Percentiles rank a stretch among this genome's conserved stretches.
Conservation (phyloP, 2,888 invertebrate genomes). For the Monoplex corrugatus region DNA sequence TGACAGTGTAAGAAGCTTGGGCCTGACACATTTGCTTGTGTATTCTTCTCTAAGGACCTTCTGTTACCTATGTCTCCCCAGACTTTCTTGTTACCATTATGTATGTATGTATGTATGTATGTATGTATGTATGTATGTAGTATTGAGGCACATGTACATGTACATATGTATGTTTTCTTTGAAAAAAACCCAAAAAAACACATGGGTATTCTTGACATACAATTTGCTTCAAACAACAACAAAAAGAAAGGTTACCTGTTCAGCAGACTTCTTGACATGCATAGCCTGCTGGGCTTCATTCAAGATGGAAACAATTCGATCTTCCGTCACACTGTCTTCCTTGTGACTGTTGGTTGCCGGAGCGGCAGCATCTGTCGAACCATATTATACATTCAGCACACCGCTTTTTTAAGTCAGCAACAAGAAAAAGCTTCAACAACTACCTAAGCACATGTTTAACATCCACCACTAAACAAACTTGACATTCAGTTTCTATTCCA, state of each 20-base stretch:
- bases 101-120: not conserved
- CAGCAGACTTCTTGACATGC: conserved; percentile 80
- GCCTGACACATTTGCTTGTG: too few relatives aligned
- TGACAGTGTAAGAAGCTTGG: too few relatives aligned
- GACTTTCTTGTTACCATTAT: too few relatives aligned
- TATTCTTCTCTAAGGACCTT: too few relatives aligned
- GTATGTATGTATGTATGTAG: not conserved
- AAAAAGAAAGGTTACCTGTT: conserved; percentile 70
- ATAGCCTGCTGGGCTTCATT: conserved; percentile 95
- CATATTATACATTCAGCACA: not conserved
- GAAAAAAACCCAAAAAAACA: not conserved
- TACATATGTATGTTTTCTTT: not conserved
- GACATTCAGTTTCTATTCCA: too few relatives aligned
- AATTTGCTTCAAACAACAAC: not conserved
- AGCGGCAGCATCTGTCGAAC: conserved; percentile 72
- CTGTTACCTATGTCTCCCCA: too few relatives aligned
- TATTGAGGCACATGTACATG: too few relatives aligned
- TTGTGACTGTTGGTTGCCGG: conserved; percentile 73
- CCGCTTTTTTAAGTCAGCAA: too few relatives aligned
- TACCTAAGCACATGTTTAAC: too few relatives aligned
- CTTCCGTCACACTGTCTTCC: conserved; percentile 87
- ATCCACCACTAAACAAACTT: too few relatives aligned
- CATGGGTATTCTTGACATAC: too few relatives aligned
- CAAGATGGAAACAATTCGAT: conserved; percentile 95
- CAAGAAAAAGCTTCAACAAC: too few relatives aligned